These are phyloP conservation scores for Aleadryas rufinucha DNA, from an alignment of 2,113 vertebrate genomes.

Conservation along the genomic window DNA sequence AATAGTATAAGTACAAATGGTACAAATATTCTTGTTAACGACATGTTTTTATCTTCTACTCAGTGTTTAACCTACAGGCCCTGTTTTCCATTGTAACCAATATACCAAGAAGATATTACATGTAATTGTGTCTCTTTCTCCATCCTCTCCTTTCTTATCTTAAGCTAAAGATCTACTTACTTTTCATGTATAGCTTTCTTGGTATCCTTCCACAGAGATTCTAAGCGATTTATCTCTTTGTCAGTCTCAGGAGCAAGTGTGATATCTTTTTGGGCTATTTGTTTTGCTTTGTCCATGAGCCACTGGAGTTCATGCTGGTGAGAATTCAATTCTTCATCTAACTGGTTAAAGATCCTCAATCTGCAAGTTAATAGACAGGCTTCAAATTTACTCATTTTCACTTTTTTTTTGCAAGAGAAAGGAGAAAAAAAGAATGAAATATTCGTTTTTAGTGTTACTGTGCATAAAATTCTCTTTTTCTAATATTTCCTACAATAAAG, in stretches of 20 bases:
- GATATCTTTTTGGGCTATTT: constrained; percentile 86
- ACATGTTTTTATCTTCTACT: not conserved
- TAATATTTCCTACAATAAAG: not conserved
- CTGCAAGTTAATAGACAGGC: constrained; percentile 68
- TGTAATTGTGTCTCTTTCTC: not conserved
- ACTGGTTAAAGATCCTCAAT: constrained; percentile 85
- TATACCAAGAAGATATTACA: not conserved
- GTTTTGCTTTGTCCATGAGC: constrained; percentile 89
- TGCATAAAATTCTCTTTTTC: not conserved
- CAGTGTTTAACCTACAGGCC: not conserved
- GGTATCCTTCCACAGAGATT: constrained; percentile 83
- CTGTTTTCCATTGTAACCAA: not conserved
- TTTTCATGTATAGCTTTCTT: constrained; percentile 80
- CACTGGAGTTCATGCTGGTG: constrained; percentile 90
- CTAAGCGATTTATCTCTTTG: constrained; percentile 79
- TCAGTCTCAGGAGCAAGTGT: constrained; percentile 80
- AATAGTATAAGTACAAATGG: not conserved
- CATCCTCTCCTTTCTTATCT: not conserved
- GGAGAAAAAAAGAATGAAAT: not conserved
- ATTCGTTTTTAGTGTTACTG: not conserved
- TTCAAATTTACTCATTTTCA: not conserved
- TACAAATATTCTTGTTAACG: not conserved
- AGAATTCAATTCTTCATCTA: constrained; percentile 91
- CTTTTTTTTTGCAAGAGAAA: not conserved
- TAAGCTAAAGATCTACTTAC: constrained; percentile 68